A percentile compares a stretch with the other conserved stretches of the same genome.
These are phyloP conservation scores for Poecile montanus DNA, from an alignment of 2,797 vertebrate genomes.

Conservation along the genomic window DNA sequence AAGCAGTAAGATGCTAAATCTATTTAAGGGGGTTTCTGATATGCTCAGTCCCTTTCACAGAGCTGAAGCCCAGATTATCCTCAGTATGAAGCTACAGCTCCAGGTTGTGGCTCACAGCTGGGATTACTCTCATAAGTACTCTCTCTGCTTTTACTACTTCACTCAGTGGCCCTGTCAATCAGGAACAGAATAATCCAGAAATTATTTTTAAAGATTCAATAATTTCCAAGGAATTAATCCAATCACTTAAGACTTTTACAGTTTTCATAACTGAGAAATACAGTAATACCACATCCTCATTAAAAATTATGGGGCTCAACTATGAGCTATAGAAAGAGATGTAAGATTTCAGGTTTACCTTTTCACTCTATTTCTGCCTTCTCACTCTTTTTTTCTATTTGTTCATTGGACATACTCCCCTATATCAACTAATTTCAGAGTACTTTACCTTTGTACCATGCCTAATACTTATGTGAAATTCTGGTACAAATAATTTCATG, in stretches of 20 bases:
- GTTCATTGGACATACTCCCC: background rate
- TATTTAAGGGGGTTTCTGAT: background rate
- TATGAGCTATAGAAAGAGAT: background rate
- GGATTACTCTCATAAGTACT: background rate
- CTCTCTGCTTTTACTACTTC: background rate
- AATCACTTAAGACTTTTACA: background rate
- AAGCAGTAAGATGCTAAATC: background rate
- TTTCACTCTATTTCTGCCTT: background rate
- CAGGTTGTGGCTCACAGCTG: background rate
- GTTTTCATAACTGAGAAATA: background rate
- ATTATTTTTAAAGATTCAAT: background rate
- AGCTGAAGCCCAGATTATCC: background rate
- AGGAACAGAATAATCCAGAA: background rate
- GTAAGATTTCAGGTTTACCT: background rate
- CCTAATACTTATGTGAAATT: background rate
- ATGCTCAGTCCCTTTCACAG: background rate
- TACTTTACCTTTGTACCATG: background rate
- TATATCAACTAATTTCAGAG: background rate
- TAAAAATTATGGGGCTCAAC: background rate
- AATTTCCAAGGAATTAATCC: background rate
- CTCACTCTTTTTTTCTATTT: background rate
- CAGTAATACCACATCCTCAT: background rate
- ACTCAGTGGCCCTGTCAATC: background rate
- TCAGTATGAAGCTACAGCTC: background rate
- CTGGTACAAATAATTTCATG: accelerated